These are phyloP conservation scores for Lepus timidus DNA, from an alignment of 2,113 vertebrate genomes.

Conservation along the genomic window DNA sequence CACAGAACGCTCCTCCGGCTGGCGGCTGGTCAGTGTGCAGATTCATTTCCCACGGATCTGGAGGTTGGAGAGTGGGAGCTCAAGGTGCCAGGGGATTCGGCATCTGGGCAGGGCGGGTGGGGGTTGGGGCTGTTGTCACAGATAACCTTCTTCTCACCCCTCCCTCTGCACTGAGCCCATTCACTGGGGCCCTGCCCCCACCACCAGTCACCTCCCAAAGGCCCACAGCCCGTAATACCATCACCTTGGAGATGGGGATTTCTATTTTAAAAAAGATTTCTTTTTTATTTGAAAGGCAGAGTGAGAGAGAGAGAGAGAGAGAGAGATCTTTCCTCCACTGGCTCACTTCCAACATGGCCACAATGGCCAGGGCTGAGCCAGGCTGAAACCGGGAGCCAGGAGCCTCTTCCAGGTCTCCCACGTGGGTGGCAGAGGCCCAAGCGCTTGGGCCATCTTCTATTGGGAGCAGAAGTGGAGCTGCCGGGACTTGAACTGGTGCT, in stretches of 20 bases:
- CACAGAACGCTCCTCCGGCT: background rate
- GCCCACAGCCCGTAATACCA: background rate
- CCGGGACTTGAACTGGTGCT: no score
- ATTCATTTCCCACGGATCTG: background rate
- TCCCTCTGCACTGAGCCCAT: background rate
- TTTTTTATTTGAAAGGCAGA: no score
- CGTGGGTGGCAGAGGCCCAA: no score
- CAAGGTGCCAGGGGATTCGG: background rate
- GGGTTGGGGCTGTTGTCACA: background rate
- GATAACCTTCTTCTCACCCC: background rate
- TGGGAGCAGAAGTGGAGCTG: no score
- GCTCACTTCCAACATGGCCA: no score
- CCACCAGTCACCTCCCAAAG: background rate
- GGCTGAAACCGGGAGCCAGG: no score
- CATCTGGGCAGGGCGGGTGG: background rate
- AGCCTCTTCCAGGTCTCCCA: no score
- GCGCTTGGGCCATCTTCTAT: no score
- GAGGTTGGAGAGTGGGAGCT: background rate
- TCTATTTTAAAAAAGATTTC: no score
- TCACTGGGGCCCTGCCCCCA: background rate
- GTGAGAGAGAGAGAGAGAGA: no score
- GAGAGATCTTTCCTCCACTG: no score
- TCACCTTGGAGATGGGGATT: background rate
- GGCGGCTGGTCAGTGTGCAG: background rate
- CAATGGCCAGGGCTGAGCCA: no score